Evolutionary conservation across 2,888 invertebrate genomes (phyloP).

Genomic region (Dryobotodes eremita): DNA sequence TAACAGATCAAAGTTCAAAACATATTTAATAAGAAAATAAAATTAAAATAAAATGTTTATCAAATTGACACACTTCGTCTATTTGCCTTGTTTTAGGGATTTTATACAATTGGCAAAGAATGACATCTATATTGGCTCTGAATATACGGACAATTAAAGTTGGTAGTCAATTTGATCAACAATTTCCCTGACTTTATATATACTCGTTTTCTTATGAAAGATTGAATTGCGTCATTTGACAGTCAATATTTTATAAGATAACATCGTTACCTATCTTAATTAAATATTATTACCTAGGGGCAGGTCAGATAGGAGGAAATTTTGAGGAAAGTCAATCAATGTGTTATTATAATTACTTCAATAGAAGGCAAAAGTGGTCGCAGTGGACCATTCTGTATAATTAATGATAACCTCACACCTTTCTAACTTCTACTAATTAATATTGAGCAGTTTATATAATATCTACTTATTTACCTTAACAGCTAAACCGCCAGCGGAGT

Average conservation of each 20-base stretch:
- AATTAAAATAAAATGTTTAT: neutral
- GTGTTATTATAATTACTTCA: conserved; percentile 21
- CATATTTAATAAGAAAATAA: neutral
- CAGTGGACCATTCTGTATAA: conserved; percentile 11
- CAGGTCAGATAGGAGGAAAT: neutral
- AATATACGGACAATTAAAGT: neutral
- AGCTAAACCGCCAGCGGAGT: conserved; percentile 55
- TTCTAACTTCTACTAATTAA: conserved; percentile 29
- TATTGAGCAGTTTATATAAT: conserved; percentile 52
- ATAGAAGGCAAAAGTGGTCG: conserved; percentile 15
- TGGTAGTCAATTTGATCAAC: neutral
- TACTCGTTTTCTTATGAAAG: neutral
- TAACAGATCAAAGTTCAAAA: neutral
- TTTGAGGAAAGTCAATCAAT: conserved; percentile 5
- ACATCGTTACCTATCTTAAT: neutral
- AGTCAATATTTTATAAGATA: neutral
- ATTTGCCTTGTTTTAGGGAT: neutral
- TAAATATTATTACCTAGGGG: neutral
- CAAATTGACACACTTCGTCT: neutral
- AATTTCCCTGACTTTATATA: neutral
- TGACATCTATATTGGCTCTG: too few species aligned
- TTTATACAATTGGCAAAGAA: neutral
- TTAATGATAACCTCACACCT: conserved; percentile 48
- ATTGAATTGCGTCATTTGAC: neutral
- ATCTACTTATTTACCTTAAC: conserved; percentile 16